A percentile compares a stretch with the other conserved stretches of the same genome.
Conservation (phyloP, 2,888 invertebrate genomes). For the Hipparchia sbordonii region DNA sequence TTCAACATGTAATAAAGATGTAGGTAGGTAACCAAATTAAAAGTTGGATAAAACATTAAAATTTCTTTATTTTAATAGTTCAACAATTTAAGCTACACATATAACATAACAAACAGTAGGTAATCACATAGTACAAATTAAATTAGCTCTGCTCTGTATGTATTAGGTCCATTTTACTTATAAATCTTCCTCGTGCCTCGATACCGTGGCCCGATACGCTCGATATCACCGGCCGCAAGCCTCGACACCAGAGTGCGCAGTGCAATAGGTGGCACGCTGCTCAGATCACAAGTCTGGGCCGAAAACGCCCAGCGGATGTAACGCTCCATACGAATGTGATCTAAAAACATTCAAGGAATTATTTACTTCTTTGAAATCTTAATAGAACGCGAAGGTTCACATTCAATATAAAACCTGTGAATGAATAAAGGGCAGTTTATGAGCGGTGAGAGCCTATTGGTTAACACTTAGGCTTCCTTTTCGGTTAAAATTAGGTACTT, state of each 20-base stretch:
- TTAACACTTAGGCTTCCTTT: too few species aligned
- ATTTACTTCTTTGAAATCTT: background rate
- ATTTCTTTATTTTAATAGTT: too few species aligned
- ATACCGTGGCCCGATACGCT: constrained; percentile 67
- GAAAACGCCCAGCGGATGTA: constrained; percentile 76
- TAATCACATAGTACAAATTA: constrained; percentile 3
- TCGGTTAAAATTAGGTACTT: too few species aligned
- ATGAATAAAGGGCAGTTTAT: too few species aligned
- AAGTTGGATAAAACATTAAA: too few species aligned
- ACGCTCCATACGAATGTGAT: constrained; percentile 76
- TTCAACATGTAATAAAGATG: too few species aligned
- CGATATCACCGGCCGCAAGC: constrained; percentile 71
- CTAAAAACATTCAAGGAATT: constrained; percentile 45
- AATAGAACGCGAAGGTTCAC: background rate
- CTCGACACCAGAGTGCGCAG: constrained; percentile 60
- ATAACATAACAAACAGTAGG: background rate
- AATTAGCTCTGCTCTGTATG: background rate
- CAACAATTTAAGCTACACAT: too few species aligned
- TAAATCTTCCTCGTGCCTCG: constrained; percentile 45
- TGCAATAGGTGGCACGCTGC: constrained; percentile 55
- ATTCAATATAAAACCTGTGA: too few species aligned
- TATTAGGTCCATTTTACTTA: constrained; percentile 13
- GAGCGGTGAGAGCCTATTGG: too few species aligned
- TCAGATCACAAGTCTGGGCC: constrained; percentile 53
- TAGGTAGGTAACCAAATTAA: too few species aligned